Base-by-base conservation (phyloP, 2,888 invertebrate species). In the Dorcus parallelipipedus region DNA sequence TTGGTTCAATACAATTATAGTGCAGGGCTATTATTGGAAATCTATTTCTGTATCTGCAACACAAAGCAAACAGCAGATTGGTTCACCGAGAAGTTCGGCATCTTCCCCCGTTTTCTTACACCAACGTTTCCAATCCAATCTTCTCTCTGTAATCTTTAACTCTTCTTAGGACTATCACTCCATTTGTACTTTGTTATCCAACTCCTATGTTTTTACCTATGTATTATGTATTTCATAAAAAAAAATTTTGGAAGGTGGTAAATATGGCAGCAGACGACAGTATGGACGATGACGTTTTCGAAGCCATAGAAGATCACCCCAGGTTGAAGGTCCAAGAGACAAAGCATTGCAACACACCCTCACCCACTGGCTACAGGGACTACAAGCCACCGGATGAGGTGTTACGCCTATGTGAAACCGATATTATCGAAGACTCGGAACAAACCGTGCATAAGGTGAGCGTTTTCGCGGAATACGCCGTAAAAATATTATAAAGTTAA, bases 211-310 rank as follows among this genome's bases (percentile, higher is more conserved):
- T 3, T 43, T 43, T 0, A 2, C 9, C 2, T 40, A 10, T 3
- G 9, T 8, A 43, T 43, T 43, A 7, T 17, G 4, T 51, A 38
- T 38, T 50, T 50, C 4, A 9, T 50, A 3, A 3, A 20, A 14
- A 40, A 7, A 10, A 20, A 4, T 51, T 40, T 10, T 45, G 7
- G 17, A 9, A 52, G 39, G 17, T 47, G 48, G 9, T 40, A 10
- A 14, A 6, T 45, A 47, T 56, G 47, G 45, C 84, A 45, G 72
- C 75, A 42, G 90, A 90, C 67, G 90, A 91, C 78, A 89, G 87
- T 70, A 89, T 91, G 85, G 90, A 89, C 71, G 91, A 92, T 77
- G 91, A 92, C 76, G 92, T 91, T 52, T 92, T 92, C 71, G 91
- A 91, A 72, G 84, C 86, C 43, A 78, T 82, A 33, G 83, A 83